phyloP scores from a whole-genome alignment of 2,888 invertebrate species.

The Agrochola lychnidis region DNA sequence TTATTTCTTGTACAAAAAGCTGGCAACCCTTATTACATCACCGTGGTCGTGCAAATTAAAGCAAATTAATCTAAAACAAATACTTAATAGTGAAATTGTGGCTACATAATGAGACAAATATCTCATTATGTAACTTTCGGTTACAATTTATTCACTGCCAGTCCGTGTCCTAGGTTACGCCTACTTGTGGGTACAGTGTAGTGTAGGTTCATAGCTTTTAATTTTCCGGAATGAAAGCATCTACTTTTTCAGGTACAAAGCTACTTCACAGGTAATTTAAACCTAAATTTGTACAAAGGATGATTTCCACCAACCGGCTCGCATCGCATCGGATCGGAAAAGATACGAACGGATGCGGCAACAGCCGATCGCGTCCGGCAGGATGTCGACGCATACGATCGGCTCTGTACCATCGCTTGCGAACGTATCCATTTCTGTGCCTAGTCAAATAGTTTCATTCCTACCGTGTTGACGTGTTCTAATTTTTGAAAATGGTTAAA shows the following conservation, averaged over 20 bases:
- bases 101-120: too few species aligned
- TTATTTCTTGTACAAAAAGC: too few species aligned
- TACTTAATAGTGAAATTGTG: conserved; percentile 23
- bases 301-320: too few species aligned
- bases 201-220: background rate
- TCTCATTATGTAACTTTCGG: conserved; percentile 2
- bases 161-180: background rate
- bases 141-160: background rate
- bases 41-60: background rate
- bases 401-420: too few species aligned
- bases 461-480: too few species aligned
- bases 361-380: too few species aligned
- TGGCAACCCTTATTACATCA: conserved; percentile 14
- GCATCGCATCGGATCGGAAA: too few species aligned
- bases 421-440: too few species aligned
- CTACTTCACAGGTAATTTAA: background rate
- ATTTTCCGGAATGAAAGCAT: background rate
- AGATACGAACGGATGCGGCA: too few species aligned
- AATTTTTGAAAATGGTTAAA: too few species aligned
- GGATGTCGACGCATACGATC: too few species aligned
- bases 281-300: background rate
- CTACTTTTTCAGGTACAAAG: background rate
- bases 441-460: too few species aligned
- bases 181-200: background rate
- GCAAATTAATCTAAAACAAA: conserved; percentile 26